Conservation (phyloP, 1,140 invertebrate species). For the Rhyacophila brunnea region DNA sequence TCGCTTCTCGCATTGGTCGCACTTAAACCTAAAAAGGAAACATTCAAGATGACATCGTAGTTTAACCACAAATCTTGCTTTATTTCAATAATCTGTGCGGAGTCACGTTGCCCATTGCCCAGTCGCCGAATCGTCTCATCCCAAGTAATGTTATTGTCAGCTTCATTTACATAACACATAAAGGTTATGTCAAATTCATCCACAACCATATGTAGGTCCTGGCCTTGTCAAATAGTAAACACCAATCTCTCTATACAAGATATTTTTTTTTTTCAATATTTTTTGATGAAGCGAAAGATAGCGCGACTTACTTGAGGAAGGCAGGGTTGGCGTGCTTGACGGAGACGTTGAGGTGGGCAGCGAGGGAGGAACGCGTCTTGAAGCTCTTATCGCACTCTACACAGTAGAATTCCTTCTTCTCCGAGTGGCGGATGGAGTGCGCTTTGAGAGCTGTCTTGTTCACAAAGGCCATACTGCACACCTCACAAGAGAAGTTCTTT, state of each 20-base stretch:
- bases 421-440: constrained; percentile 10
- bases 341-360: constrained; percentile 2
- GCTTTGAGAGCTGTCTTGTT: constrained; percentile 7
- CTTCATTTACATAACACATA: not conserved
- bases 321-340: constrained; percentile 4
- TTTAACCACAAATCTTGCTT: not conserved
- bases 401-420: constrained; percentile 9
- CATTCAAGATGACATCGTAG: not conserved
- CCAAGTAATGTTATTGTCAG: not conserved
- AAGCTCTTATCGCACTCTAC: constrained; percentile 19
- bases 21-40: not conserved
- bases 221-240: no score
- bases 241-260: no score
- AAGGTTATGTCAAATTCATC: not conserved
- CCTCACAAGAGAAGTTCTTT: not conserved
- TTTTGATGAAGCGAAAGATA: no score
- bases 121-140: not conserved
- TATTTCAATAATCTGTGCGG: not conserved
- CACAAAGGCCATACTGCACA: constrained; percentile 10
- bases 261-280: no score
- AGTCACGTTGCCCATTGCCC: not conserved
- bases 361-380: constrained; percentile 7
- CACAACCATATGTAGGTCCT: no score
- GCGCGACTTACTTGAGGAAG: constrained; percentile 11
- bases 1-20: constrained; percentile 5